These are phyloP conservation scores for Centruroides vittatus DNA, from an alignment of 1,140 invertebrate species.

Conservation along the genomic window DNA sequence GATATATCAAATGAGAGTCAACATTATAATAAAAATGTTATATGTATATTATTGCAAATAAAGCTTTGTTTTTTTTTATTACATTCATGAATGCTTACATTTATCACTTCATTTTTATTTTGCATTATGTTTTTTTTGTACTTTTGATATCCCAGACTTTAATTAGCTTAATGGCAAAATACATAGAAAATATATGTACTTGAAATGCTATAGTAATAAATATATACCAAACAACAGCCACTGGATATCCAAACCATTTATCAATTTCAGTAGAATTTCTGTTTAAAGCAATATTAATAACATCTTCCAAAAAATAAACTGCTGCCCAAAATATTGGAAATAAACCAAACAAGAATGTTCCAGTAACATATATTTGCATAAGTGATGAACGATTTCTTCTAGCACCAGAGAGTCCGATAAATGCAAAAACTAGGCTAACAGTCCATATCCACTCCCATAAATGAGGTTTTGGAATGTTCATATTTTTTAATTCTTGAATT, in stretches of 20 bases:
- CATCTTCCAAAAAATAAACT: conserved; percentile 64
- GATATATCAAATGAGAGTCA: too few relatives aligned
- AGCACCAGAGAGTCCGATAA: conserved; percentile 67
- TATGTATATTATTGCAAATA: too few relatives aligned
- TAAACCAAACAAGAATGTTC: conserved; percentile 45
- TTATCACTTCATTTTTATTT: too few relatives aligned
- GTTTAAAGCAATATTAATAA: conserved; percentile 55
- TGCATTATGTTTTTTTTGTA: too few relatives aligned
- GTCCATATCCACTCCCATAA: conserved; percentile 93
- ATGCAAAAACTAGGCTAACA: conserved; percentile 60
- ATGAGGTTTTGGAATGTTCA: conserved; percentile 75
- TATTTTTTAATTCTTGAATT: conserved; percentile 79
- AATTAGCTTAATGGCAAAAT: conserved; percentile 72
- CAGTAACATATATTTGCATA: conserved; percentile 62
- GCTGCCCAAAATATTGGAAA: conserved; percentile 67
- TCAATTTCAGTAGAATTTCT: conserved; percentile 25
- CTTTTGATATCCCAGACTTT: conserved; percentile 48
- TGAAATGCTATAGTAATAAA: conserved; percentile 65
- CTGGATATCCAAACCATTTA: conserved; percentile 57
- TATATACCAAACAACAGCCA: conserved; percentile 54
- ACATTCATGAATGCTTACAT: too few relatives aligned
- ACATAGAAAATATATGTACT: conserved; percentile 79
- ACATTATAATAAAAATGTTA: too few relatives aligned
- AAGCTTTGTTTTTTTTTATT: too few relatives aligned
- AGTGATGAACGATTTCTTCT: conserved; percentile 62